phyloP scores from a whole-genome alignment of 2,888 invertebrate genomes.

The Dolomedes plantarius region DNA sequence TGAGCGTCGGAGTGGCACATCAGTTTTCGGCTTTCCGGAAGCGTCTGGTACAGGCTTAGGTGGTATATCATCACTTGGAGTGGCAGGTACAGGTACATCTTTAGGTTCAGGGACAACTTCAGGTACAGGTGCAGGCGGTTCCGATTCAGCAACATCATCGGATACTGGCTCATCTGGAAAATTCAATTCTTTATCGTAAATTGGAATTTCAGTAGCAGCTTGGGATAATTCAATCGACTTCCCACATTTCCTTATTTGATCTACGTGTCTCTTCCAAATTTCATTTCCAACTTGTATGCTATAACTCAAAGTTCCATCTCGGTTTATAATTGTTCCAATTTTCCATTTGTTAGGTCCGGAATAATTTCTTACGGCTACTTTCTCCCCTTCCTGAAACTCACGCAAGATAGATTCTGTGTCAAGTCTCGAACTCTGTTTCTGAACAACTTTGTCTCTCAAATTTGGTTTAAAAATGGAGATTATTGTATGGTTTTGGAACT shows the following conservation, averaged over 20 bases:
- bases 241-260: constrained; percentile 43
- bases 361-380: constrained; percentile 51
- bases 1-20: constrained; percentile 33
- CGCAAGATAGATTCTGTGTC: constrained; percentile 46
- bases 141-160: constrained; percentile 43
- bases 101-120: constrained; percentile 17
- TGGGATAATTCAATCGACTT: constrained; percentile 45
- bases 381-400: constrained; percentile 53
- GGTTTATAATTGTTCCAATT: constrained; percentile 46
- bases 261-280: constrained; percentile 45
- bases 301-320: constrained; percentile 31
- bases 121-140: constrained; percentile 37
- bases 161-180: constrained; percentile 43
- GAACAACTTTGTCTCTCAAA: constrained; percentile 38
- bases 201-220: constrained; percentile 43
- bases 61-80: too few relatives aligned
- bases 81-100: constrained; percentile 17
- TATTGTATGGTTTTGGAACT: too few relatives aligned
- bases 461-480: constrained; percentile 48
- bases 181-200: constrained; percentile 45
- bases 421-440: constrained; percentile 48
- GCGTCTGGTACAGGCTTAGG: too few relatives aligned
- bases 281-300: constrained; percentile 37
- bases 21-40: too few relatives aligned
- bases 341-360: constrained; percentile 34